Percentiles rank a stretch among this genome's conserved stretches.
Evolutionary conservation across 1,140 invertebrate species (phyloP).

Genomic region (Hylyphantes graminicola): DNA sequence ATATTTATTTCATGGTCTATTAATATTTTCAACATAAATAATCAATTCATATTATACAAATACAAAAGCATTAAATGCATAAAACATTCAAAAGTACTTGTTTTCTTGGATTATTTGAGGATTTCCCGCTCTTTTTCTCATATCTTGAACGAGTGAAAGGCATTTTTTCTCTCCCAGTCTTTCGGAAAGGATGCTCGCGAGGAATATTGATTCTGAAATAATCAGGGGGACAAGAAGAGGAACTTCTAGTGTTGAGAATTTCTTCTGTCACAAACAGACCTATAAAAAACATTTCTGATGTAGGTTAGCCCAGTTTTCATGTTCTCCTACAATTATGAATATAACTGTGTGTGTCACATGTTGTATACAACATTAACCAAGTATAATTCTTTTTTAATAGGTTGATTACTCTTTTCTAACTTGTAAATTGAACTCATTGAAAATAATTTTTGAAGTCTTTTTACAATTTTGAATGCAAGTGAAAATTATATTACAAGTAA

Average conservation of each 20-base stretch:
- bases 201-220: conserved; percentile 74
- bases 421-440: no score
- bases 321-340: background rate
- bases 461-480: no score
- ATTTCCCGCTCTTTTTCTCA: conserved; percentile 69
- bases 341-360: background rate
- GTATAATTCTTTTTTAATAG: no score
- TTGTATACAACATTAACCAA: no score
- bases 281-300: conserved; percentile 62
- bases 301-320: background rate
- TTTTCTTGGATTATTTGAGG: conserved; percentile 73
- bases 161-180: conserved; percentile 66
- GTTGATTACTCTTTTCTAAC: no score
- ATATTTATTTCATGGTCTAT: no score
- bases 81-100: conserved; percentile 67
- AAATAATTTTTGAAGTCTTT: no score
- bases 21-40: no score
- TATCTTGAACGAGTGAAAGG: conserved; percentile 71
- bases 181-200: conserved; percentile 66
- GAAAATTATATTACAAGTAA: no score
- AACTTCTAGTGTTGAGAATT: conserved; percentile 74
- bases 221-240: conserved; percentile 73
- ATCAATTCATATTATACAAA: no score
- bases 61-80: no score
- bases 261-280: conserved; percentile 76